These are phyloP conservation scores for Sturnus vulgaris DNA, from an alignment of 2,113 vertebrate genomes.

Conservation along the genomic window DNA sequence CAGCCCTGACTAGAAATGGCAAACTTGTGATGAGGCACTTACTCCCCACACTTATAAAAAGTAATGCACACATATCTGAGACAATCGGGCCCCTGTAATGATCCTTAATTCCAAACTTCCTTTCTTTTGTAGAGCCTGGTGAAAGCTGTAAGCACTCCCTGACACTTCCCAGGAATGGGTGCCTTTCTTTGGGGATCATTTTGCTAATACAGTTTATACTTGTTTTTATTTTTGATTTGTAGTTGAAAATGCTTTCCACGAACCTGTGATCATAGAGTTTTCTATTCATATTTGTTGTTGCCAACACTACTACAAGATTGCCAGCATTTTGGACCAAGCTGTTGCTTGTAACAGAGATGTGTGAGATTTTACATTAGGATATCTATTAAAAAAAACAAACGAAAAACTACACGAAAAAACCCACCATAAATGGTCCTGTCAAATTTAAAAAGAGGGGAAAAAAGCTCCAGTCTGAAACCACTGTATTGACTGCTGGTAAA, in stretches of 20 bases:
- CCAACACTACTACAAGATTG: neutral
- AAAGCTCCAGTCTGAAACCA: neutral
- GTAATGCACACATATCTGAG: neutral
- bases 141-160: neutral
- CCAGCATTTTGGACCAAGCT: neutral
- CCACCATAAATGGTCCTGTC: neutral
- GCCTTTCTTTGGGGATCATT: neutral
- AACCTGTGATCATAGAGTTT: neutral
- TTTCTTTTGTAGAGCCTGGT: slow-evolving; percentile 2
- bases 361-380: neutral
- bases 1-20: neutral
- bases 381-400: neutral
- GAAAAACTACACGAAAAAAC: neutral
- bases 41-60: neutral
- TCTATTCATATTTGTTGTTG: neutral
- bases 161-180: neutral
- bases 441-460: neutral
- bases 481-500: slow-evolving; percentile 11
- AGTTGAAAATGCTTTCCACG: neutral
- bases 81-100: neutral
- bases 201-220: neutral
- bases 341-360: neutral
- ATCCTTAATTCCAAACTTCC: slow-evolving; percentile 48
- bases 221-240: neutral
- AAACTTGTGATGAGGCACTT: neutral